These are phyloP conservation scores for Stichopus chloronotus DNA, from an alignment of 35 echinoderm and acorn worm species.

Conservation along the genomic window DNA sequence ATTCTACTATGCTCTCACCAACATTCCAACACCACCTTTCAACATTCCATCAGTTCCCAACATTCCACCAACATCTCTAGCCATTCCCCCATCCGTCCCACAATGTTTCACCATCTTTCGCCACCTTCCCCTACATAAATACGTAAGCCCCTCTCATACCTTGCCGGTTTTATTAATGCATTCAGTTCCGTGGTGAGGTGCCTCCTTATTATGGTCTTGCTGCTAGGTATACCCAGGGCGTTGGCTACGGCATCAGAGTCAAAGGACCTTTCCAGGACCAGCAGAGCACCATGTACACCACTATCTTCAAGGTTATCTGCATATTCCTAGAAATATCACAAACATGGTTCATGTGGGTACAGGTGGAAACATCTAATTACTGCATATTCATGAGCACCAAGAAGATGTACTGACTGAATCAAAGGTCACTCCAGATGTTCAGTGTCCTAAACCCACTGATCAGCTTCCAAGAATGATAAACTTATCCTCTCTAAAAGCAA, in stretches of 20 bases:
- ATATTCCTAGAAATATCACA: conserved; percentile 74
- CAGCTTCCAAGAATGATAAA: too few species aligned
- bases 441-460: too few species aligned
- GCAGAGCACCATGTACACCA: conserved; percentile 93
- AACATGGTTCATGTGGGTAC: background rate
- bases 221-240: conserved; percentile 88
- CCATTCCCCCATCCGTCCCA: background rate
- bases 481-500: too few species aligned
- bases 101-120: background rate
- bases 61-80: background rate
- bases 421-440: too few species aligned
- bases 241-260: conserved; percentile 91
- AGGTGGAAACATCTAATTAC: background rate
- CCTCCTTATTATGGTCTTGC: conserved; percentile 92
- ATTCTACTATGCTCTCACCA: too few species aligned
- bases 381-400: too few species aligned
- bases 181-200: conserved; percentile 92
- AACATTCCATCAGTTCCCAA: background rate
- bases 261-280: conserved; percentile 96
- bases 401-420: too few species aligned
- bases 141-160: conserved; percentile 54
- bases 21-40: too few species aligned
- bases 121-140: background rate
- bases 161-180: conserved; percentile 85
- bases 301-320: conserved; percentile 92